Evolutionary conservation across 35 echinoderm and acorn worm species (phyloP).

Genomic region (Amphiura filiformis): DNA sequence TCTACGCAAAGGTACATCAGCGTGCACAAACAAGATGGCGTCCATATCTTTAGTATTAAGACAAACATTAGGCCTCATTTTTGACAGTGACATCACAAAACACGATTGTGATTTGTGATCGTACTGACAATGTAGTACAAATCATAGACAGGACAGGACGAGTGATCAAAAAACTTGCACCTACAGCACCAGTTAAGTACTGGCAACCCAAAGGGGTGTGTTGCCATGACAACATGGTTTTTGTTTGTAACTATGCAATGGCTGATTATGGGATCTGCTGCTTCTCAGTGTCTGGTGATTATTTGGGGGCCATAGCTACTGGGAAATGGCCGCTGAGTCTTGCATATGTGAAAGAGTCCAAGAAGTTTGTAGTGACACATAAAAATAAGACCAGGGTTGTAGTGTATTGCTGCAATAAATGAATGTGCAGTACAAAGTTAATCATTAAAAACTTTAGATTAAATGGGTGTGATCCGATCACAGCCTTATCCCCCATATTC

Average conservation of each 20-base stretch:
- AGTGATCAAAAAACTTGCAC: background rate
- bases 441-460: too few relatives aligned
- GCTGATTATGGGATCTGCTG: background rate
- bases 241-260: background rate
- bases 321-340: background rate
- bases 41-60: background rate
- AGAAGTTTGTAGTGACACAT: background rate
- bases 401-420: too few relatives aligned
- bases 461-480: too few relatives aligned
- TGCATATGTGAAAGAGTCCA: background rate
- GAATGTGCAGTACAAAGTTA: too few relatives aligned
- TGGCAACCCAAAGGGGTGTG: background rate
- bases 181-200: background rate
- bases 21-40: background rate
- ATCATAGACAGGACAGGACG: background rate
- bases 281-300: background rate
- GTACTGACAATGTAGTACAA: background rate
- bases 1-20: background rate
- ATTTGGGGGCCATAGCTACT: background rate
- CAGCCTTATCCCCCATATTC: too few relatives aligned
- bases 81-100: background rate
- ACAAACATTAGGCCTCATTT: background rate
- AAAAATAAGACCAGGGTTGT: background rate
- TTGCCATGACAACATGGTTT: background rate
- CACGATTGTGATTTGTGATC: background rate